These are phyloP conservation scores for Norana najaformis DNA, from an alignment of 2,888 invertebrate genomes.

Conservation along the genomic window DNA sequence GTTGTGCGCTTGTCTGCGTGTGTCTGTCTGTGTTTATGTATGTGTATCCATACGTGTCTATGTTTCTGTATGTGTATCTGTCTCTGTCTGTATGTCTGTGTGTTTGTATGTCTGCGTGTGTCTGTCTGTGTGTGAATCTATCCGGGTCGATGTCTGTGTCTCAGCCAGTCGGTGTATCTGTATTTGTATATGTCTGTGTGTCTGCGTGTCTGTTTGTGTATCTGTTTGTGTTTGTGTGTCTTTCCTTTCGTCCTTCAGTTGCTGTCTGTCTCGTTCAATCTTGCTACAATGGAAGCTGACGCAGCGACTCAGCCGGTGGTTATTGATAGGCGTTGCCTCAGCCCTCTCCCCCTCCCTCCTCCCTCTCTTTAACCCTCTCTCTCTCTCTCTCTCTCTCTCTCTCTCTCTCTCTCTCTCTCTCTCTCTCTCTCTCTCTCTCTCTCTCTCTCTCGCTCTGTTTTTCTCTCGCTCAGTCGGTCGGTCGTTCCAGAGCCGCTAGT, in stretches of 20 bases:
- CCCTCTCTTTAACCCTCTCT: not conserved
- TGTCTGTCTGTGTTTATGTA: too few relatives aligned
- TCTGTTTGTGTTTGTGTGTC: not conserved
- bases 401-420: too few relatives aligned
- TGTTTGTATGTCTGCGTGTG: not conserved
- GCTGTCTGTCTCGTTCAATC: not conserved
- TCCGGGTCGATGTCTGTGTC: too few relatives aligned
- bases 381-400: too few relatives aligned
- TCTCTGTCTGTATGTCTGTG: too few relatives aligned
- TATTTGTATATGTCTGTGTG: not conserved
- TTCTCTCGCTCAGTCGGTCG: not conserved
- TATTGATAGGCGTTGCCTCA: too few relatives aligned
- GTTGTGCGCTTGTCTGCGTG: too few relatives aligned
- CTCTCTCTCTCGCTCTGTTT: not conserved
- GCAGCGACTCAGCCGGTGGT: too few relatives aligned
- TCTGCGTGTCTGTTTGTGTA: too few relatives aligned
- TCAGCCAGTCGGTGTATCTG: too few relatives aligned
- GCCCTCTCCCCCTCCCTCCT: not conserved
- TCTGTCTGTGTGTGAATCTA: not conserved
- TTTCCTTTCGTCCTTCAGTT: not conserved
- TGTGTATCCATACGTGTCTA: too few relatives aligned
- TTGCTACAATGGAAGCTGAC: not conserved
- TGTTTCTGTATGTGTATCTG: too few relatives aligned
- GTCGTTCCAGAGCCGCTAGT: not conserved
- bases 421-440: not conserved